Percentiles rank a stretch among this genome's conserved stretches.
Conservation (phyloP, 1,140 invertebrate genomes). For the Wiebesia pumilae region DNA sequence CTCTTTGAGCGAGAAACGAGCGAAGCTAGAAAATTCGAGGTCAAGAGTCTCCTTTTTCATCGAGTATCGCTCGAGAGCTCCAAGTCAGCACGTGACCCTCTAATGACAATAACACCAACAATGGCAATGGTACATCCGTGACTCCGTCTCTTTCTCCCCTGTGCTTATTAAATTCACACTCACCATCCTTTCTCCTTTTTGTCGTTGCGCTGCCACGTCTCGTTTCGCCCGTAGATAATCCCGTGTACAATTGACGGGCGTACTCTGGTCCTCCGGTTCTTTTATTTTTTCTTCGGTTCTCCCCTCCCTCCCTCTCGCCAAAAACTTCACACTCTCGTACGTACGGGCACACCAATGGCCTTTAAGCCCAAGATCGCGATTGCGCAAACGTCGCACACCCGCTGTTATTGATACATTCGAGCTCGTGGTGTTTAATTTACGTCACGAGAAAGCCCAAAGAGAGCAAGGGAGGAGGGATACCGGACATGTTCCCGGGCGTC, state of each 20-base stretch:
- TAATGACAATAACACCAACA: neutral
- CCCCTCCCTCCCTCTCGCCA: neutral
- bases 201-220: neutral
- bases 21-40: too few species aligned
- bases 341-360: too few species aligned
- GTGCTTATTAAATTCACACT: conserved; percentile 6
- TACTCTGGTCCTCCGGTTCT: neutral
- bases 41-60: too few species aligned
- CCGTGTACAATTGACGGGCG: neutral
- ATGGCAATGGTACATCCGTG: neutral
- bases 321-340: too few species aligned
- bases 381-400: conserved; percentile 24
- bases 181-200: neutral
- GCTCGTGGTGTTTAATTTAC: conserved; percentile 38
- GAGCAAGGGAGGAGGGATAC: neutral
- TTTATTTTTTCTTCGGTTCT: neutral
- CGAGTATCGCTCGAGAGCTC: too few species aligned
- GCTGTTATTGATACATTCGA: conserved; percentile 37
- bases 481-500: too few species aligned
- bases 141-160: too few species aligned
- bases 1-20: neutral
- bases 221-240: neutral
- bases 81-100: neutral
- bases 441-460: conserved; percentile 32
- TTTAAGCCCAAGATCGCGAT: conserved; percentile 3